phyloP scores from a whole-genome alignment of 2,797 vertebrate genomes.

The Tragelaphus oryx region DNA sequence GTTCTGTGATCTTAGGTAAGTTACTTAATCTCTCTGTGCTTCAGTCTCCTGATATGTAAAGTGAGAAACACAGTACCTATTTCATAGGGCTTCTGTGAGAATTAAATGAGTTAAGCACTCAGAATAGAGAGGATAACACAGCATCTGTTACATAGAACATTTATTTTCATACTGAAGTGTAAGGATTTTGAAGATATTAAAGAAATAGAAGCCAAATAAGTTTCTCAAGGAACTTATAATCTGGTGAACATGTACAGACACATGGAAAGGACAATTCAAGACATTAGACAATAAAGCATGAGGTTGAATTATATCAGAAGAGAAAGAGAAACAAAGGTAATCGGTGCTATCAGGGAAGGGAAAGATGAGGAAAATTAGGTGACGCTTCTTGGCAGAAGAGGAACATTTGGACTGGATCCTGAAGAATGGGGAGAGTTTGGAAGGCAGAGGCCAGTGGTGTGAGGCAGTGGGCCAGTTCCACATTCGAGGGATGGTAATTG shows the following conservation, averaged over 20 bases:
- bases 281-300: not conserved
- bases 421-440: not conserved
- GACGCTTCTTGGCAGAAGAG: not conserved
- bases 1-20: not conserved
- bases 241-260: not conserved
- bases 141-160: not conserved
- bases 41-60: not conserved
- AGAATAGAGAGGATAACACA: not conserved
- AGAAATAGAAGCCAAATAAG: not conserved
- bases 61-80: not conserved
- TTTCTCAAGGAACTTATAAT: not conserved
- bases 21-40: not conserved
- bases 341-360: not conserved
- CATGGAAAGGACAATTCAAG: not conserved
- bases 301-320: not conserved
- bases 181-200: not conserved
- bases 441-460: not conserved
- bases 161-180: not conserved
- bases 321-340: not conserved
- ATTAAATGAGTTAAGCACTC: not conserved
- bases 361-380: not conserved
- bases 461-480: not conserved
- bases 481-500: not conserved
- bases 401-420: not conserved
- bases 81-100: not conserved